phyloP scores from a whole-genome alignment of 2,888 invertebrate genomes.

The Barypeithes pellucidus region DNA sequence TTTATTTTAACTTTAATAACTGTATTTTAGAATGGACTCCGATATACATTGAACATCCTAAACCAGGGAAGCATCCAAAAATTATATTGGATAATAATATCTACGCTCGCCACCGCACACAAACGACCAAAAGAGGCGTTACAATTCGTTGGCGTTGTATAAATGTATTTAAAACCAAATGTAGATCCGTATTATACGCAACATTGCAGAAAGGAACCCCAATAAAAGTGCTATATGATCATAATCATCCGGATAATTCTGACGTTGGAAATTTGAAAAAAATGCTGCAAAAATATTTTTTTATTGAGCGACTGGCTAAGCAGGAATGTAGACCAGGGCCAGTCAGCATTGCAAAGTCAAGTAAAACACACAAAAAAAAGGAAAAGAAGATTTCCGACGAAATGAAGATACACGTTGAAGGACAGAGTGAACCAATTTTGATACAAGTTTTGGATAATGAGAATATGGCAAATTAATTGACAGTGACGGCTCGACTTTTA shows the following conservation, averaged over 20 bases:
- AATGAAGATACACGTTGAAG: no score
- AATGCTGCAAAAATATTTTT: slow-evolving; percentile 19
- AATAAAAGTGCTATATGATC: slow-evolving; percentile 45
- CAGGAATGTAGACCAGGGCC: slow-evolving; percentile 15
- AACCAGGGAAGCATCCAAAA: slow-evolving; percentile 55
- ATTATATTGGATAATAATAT: slow-evolving; percentile 55
- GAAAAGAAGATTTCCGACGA: not conserved
- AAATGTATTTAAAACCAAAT: slow-evolving; percentile 54
- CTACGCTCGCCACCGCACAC: slow-evolving; percentile 47
- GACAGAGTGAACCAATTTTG: not conserved
- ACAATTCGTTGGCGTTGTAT: slow-evolving; percentile 57
- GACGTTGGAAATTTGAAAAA: not conserved
- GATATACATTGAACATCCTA: slow-evolving; percentile 54
- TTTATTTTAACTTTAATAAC: no score
- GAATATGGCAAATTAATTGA: no score
- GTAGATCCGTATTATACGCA: slow-evolving; percentile 55
- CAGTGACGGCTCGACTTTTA: no score
- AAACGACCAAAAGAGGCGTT: slow-evolving; percentile 44
- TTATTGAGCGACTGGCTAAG: not conserved
- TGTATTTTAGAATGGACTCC: slow-evolving; percentile 51
- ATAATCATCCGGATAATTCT: slow-evolving; percentile 54
- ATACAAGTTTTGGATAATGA: not conserved
- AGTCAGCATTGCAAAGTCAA: not conserved
- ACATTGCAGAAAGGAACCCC: slow-evolving; percentile 47
- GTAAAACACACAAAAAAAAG: not conserved